These are phyloP conservation scores for Sterna hirundo DNA, from an alignment of 2,113 vertebrate genomes.

Conservation along the genomic window DNA sequence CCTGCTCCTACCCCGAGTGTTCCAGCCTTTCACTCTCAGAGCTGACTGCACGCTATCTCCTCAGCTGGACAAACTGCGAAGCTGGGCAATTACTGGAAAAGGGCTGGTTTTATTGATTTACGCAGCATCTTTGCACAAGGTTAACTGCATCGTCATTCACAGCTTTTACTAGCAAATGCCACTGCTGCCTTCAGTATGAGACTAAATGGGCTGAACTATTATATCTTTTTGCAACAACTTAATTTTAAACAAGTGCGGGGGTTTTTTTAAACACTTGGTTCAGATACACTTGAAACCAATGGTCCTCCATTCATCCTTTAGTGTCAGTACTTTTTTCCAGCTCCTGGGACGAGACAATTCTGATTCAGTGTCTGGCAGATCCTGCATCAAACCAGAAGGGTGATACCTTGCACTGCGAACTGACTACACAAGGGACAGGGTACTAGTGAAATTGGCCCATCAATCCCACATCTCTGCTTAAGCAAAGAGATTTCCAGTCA, in stretches of 20 bases:
- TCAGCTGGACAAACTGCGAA: not conserved
- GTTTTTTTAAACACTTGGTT: not conserved
- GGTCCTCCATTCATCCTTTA: not conserved
- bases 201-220: not conserved
- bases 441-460: not conserved
- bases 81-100: not conserved
- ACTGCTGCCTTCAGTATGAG: not conserved
- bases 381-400: not conserved
- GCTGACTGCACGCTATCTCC: not conserved
- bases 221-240: not conserved
- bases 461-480: not conserved
- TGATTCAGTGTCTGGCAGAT: not conserved
- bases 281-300: not conserved
- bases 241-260: not conserved
- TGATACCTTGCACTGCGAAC: not conserved
- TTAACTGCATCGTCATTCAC: not conserved
- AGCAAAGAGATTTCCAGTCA: not conserved
- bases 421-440: not conserved
- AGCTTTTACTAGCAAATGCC: not conserved
- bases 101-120: not conserved
- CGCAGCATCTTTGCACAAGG: not conserved
- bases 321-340: not conserved
- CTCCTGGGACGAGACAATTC: not conserved
- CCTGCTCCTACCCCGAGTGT: not conserved
- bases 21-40: not conserved